Conservation (phyloP, 2,888 invertebrate genomes). For the Lepetodrilus schrolli region DNA sequence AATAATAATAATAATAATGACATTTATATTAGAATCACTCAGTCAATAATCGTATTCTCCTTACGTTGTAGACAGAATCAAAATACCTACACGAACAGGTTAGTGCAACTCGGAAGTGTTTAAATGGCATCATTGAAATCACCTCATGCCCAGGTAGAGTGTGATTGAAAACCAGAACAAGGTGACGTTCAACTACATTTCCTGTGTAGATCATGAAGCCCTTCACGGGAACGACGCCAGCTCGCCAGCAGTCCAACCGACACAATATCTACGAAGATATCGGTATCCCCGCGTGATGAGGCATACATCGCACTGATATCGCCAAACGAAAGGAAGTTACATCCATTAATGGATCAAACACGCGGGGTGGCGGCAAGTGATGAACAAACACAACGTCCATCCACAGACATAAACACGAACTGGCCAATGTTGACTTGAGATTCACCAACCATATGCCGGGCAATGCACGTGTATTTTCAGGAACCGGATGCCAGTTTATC, state of each 20-base stretch:
- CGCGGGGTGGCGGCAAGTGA: slow-evolving; percentile 25
- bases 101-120: slow-evolving; percentile 9
- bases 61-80: background rate
- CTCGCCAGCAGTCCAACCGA: background rate
- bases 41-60: too few relatives aligned
- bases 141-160: background rate
- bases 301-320: background rate
- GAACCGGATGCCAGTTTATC: background rate
- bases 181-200: background rate
- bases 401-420: slow-evolving; percentile 15
- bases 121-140: slow-evolving; percentile 23
- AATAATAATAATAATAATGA: too few relatives aligned
- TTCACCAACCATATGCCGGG: background rate
- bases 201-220: slow-evolving; percentile 24
- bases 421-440: background rate
- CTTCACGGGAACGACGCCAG: background rate
- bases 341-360: slow-evolving; percentile 33
- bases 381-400: slow-evolving; percentile 16
- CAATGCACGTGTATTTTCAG: background rate
- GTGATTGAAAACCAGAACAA: slow-evolving; percentile 11
- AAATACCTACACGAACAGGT: background rate
- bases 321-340: slow-evolving; percentile 29
- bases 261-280: slow-evolving; percentile 12
- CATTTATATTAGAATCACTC: too few relatives aligned
- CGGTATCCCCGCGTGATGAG: slow-evolving; percentile 8